These are phyloP conservation scores for Theristicus caerulescens DNA, from an alignment of 2,113 vertebrate genomes.

Conservation along the genomic window DNA sequence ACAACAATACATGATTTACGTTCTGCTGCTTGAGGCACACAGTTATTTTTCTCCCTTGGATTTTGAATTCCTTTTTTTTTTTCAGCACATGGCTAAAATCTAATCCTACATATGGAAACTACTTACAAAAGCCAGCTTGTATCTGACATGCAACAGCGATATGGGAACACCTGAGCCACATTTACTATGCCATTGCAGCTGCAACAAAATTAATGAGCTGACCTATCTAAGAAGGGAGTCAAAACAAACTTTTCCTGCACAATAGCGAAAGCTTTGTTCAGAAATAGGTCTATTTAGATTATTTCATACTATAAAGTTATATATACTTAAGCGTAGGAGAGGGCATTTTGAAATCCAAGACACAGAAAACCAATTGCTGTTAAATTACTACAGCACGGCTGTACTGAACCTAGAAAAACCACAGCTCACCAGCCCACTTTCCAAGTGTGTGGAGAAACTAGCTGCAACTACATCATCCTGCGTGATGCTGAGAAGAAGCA, in stretches of 20 bases:
- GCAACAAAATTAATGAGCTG: constrained; percentile 43
- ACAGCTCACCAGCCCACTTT: neutral
- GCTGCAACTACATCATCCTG: neutral
- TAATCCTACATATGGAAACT: neutral
- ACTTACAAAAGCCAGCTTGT: neutral
- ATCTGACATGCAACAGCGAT: neutral
- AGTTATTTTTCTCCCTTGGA: neutral
- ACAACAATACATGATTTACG: neutral
- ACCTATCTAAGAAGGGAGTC: neutral
- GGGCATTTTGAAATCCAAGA: neutral
- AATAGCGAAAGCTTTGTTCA: neutral
- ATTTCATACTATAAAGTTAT: neutral
- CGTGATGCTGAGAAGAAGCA: neutral
- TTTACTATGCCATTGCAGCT: neutral
- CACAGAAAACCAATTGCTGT: neutral
- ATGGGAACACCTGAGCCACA: neutral
- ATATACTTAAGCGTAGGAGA: neutral
- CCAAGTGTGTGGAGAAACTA: neutral
- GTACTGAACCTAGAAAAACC: neutral
- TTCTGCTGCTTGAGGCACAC: neutral
- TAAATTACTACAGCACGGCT: neutral
- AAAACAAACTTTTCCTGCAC: constrained; percentile 1
- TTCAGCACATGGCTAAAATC: neutral
- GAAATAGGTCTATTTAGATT: neutral
- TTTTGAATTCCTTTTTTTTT: neutral